Evolutionary conservation across 2,113 vertebrate genomes (phyloP), one percentile per base, ranked within the genome.

Genomic region (Haliaeetus leucogaster): DNA sequence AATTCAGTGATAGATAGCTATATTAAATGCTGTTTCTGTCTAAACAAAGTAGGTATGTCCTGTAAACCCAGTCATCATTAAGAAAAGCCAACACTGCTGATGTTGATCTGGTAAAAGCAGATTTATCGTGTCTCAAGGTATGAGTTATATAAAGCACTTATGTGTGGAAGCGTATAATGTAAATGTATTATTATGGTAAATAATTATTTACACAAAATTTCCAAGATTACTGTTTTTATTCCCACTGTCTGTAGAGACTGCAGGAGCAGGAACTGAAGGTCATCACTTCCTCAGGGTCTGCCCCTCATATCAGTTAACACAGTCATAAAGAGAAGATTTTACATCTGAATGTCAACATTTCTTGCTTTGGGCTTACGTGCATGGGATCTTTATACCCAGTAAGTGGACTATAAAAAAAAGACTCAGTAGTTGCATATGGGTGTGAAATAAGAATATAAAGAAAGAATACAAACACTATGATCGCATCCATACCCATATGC

Each of bases 401-500:
- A 67, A 63, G 0, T 22, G 38, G 38, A 29, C 6, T 36, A 15
- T 26, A 13, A 40, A 62, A 76, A 62, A 47, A 13, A 9, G 1
- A 11, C 32, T 50, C 29, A 58, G 2, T 12, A 45, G 30, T 45
- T 61, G 15, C 25, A 11, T 38, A 29, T 15, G 56, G 13, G 3
- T 70, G 29, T 65, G 43, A 91, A 82, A 70, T 12, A 72, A 42
- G 22, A 47, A 38, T 48, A 18, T 3, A 23, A 36, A 62, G 53
- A 40, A 62, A 40, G 4, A 42, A 42, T 30, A 9, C 6, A 65
- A 85, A 32, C 26, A 29, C 3, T 22, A 16, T 32, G 15, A 13
- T 56, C 0, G 0, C 47, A 23, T 47, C 36, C 17, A 13, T 61
- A 30, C 2, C 10, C 8, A 14, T 32, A 66, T 8, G 18, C 6